These are phyloP conservation scores for Calonectris borealis DNA, from an alignment of 2,113 vertebrate species.

Conservation along the genomic window DNA sequence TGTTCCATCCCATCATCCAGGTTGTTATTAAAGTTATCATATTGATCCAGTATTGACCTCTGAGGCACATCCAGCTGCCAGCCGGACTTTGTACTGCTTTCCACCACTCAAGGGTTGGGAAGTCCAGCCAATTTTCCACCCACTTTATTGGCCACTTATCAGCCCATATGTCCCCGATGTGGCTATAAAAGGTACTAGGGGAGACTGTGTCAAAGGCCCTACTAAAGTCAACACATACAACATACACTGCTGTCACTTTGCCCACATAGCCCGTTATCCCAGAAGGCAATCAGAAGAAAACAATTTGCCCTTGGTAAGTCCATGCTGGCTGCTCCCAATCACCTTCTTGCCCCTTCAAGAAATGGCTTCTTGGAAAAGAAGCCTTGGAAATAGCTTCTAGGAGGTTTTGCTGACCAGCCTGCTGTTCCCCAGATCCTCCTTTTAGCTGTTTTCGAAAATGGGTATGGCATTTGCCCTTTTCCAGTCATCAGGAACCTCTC, in stretches of 20 bases:
- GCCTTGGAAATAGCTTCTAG: neutral
- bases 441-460: rapidly evolving
- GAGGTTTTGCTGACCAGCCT: neutral
- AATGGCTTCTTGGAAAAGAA: neutral
- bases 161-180: rapidly evolving
- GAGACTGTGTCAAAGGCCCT: neutral
- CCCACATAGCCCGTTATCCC: neutral
- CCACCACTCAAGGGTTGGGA: rapidly evolving
- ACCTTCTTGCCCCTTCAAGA: neutral
- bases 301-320: neutral
- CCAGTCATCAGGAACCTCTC: neutral
- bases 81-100: neutral
- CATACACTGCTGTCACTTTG: neutral
- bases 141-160: neutral
- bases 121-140: neutral
- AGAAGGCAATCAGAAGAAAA: neutral
- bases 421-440: neutral
- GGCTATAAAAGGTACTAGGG: neutral
- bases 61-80: neutral
- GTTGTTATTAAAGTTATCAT: neutral
- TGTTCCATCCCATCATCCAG: neutral
- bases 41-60: neutral
- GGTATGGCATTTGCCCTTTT: neutral
- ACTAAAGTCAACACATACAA: neutral
- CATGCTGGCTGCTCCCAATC: neutral